Base-by-base conservation (phyloP, 2,888 invertebrate species). In the Pyrochroa serraticornis region DNA sequence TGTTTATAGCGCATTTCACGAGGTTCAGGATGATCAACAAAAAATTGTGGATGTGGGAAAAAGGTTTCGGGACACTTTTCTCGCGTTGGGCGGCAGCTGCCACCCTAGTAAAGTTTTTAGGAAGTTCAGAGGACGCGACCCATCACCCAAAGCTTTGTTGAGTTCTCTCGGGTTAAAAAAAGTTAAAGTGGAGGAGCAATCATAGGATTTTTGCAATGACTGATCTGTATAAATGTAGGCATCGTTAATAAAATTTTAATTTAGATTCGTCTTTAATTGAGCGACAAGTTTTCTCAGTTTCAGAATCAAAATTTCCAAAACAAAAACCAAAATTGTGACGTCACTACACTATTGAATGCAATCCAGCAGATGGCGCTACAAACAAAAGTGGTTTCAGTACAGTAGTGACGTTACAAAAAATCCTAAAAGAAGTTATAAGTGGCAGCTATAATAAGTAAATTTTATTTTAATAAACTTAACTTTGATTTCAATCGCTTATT, bases 61-160 rank as follows among this genome's bases (percentile, higher is more conserved):
- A 68, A 82, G 91, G 58, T 95, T 91, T 73, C 85, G 91, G 65
- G 89, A 92, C 54, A 94, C 93, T 1, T 93, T 91, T 80, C 82
- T 97, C 60, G 84, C 91, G 0, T 82, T 87, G 2, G 95, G 95
- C 6, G 95, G 96, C 2, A 88, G 90, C 60, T 86, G 89, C 64
- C 87, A 92, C 64, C 88, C 93, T 0, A 87, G 86, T 60, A 92
- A 96, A 81, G 87, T 94, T 5, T 97, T 97, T 80, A 84, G 96
- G 54, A 85, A 90, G 73, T 97, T 97, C 80, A 84, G 94, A 62
- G 97, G 97, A 0, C 84, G 97, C 45, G 96, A 97, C 80, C 96
- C 96, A 0, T 91, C 91, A 1, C 88, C 91, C 0, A 89, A 91
- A 73, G 92, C 94, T 0, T 79, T 95, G 35, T 78, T 95, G 0